phyloP scores from a whole-genome alignment of 1,140 invertebrate species.

The Listronotus oregonensis region DNA sequence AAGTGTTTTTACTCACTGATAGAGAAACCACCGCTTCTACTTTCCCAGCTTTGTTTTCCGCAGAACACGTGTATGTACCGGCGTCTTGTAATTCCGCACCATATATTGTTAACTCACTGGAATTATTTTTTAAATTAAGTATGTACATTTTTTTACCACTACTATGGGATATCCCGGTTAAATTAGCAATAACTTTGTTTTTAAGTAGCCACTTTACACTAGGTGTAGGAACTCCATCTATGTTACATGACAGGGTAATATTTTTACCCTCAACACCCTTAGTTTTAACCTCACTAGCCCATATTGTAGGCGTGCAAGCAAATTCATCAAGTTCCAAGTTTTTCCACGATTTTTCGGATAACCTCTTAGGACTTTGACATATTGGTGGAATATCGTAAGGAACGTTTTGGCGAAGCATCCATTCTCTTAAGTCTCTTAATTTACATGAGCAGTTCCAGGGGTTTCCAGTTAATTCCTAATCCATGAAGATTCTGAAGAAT shows the following conservation, averaged over 20 bases:
- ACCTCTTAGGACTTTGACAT: slow-evolving; percentile 66
- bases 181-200: slow-evolving; percentile 60
- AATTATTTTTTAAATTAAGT: slow-evolving; percentile 58
- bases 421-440: slow-evolving; percentile 72
- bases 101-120: slow-evolving; percentile 73
- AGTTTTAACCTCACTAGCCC: slow-evolving; percentile 60
- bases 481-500: slow-evolving; percentile 72
- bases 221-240: slow-evolving; percentile 72
- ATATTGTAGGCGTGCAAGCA: slow-evolving; percentile 74
- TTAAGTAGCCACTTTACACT: slow-evolving; percentile 63
- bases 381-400: slow-evolving; percentile 71
- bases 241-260: slow-evolving; percentile 73
- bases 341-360: slow-evolving; percentile 72
- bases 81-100: slow-evolving; percentile 72
- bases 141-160: slow-evolving; percentile 60
- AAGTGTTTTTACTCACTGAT: slow-evolving; percentile 62
- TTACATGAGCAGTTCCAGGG: slow-evolving; percentile 83
- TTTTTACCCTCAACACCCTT: slow-evolving; percentile 70
- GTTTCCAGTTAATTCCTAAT: slow-evolving; percentile 74
- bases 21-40: slow-evolving; percentile 73
- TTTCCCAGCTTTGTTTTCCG: slow-evolving; percentile 77
- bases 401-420: slow-evolving; percentile 79
- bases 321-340: slow-evolving; percentile 77
- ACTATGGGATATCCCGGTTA: slow-evolving; percentile 48
- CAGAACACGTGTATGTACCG: slow-evolving; percentile 73